Percentiles rank a stretch among this genome's conserved stretches.
Evolutionary conservation across 1,140 invertebrate species (phyloP).

Genomic region (Limonius californicus): DNA sequence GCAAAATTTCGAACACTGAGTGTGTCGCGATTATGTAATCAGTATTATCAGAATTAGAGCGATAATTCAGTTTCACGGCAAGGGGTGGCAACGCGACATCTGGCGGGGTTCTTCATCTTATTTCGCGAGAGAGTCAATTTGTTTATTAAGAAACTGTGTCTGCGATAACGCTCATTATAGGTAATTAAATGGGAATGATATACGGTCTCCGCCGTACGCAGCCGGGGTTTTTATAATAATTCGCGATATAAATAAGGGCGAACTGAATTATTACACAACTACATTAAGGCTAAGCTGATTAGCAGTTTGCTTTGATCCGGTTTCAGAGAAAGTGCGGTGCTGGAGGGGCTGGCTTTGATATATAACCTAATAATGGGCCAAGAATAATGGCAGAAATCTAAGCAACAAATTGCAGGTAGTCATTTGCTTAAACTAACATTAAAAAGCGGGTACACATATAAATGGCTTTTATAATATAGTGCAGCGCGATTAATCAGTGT

Average conservation of each 20-base stretch:
- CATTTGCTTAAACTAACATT: background rate
- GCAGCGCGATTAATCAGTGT: slow-evolving; percentile 23
- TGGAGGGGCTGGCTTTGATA: too few species aligned
- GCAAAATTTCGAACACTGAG: slow-evolving; percentile 7
- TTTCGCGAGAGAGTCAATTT: background rate
- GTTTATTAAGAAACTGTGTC: background rate
- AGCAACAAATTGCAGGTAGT: too few species aligned
- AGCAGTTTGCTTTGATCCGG: too few species aligned
- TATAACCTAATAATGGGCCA: too few species aligned
- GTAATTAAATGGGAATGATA: background rate
- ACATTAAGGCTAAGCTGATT: too few species aligned
- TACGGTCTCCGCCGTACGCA: background rate
- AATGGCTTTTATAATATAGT: slow-evolving; percentile 21
- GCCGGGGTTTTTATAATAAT: too few species aligned
- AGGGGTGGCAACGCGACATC: slow-evolving; percentile 15
- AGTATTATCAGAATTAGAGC: slow-evolving; percentile 12
- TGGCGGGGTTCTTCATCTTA: slow-evolving; percentile 19
- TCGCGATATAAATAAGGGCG: too few species aligned
- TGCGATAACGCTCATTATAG: background rate
- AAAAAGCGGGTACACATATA: slow-evolving; percentile 1
- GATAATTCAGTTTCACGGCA: slow-evolving; percentile 2
- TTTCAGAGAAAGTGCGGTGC: too few species aligned
- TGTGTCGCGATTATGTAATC: slow-evolving; percentile 8
- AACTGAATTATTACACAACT: too few species aligned
- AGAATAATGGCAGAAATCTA: too few species aligned